A percentile compares a stretch with the other conserved stretches of the same genome.
Evolutionary conservation across 2,888 invertebrate species (phyloP).

Genomic region (Tortricodes alternella): DNA sequence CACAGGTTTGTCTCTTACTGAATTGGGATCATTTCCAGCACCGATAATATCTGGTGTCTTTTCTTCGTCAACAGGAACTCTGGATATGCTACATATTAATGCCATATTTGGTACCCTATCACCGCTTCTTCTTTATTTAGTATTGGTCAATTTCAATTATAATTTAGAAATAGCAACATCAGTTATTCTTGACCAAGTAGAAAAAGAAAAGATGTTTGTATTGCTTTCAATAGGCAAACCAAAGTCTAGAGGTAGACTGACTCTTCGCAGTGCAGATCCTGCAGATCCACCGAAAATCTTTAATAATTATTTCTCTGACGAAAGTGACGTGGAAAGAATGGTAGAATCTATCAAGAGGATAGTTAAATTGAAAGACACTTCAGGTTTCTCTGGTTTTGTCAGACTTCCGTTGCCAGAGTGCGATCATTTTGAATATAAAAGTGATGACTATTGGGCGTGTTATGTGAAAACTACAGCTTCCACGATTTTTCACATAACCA

Average conservation of each 20-base stretch:
- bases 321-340: constrained; percentile 67
- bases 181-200: background rate
- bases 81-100: constrained; percentile 43
- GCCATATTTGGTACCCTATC: background rate
- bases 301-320: constrained; percentile 79
- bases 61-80: background rate
- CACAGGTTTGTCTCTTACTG: background rate
- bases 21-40: background rate
- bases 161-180: background rate
- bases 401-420: constrained; percentile 9
- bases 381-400: background rate
- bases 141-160: background rate
- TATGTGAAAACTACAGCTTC: constrained; percentile 1
- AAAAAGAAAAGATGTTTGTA: background rate
- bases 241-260: background rate
- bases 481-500: background rate
- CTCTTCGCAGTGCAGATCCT: background rate
- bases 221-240: background rate
- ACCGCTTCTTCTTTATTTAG: background rate
- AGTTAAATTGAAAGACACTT: background rate
- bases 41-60: background rate
- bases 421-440: background rate
- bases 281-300: constrained; percentile 71
- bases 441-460: constrained; percentile 25
- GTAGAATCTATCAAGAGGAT: constrained; percentile 47